Evolutionary conservation across 2,113 vertebrate genomes (phyloP), one percentile per base, ranked within the genome.

Genomic region (Condylura cristata): DNA sequence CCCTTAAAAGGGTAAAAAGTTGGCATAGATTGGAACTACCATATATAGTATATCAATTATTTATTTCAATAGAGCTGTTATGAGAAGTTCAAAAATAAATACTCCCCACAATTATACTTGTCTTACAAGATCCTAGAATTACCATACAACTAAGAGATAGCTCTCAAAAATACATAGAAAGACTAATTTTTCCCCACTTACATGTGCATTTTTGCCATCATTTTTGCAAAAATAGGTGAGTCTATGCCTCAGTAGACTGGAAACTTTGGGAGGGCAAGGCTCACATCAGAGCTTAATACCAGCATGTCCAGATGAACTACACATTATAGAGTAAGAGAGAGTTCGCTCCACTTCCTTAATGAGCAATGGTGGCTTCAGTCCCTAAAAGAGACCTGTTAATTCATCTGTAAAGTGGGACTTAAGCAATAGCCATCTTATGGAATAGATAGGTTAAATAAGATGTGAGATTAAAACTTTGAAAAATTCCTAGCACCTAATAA

Each of bases 151-250:
- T 46, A 51, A 34, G 44, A 80, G 8, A 22, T 32, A 79, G 53
- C 8, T 28, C 92, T 95, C 78, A 92, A 66, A 96, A 94, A 53
- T 86, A 91, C 30, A 30, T 41, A 56, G 53, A 56, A 56, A 56
- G 53, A 56, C 53, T 48, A 41, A 24, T 75, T 94, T 66, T 92
- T 10, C 24, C 89, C 58, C 88, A 80, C 56, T 76, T n/a, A 56
- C 32, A 79, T 72, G 44, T 90, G 17, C 44, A 91, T 80, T 56
- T 83, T 60, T 91, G 32, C 13, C 56, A 34, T 91, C 22, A 74
- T 68, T 76, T 90, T 48, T 93, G 71, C 41, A 90, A 91, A 92
- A 60, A 13, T 32, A 6, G 75, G 18, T 80, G 68, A 84, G 26
- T 91, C 28, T 12, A 16, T 32, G 6, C 26, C 34, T 46, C n/a